Percentiles rank a stretch among this genome's conserved stretches.
These are phyloP conservation scores for Hyles vespertilio DNA, from an alignment of 1,140 invertebrate genomes.

Conservation along the genomic window DNA sequence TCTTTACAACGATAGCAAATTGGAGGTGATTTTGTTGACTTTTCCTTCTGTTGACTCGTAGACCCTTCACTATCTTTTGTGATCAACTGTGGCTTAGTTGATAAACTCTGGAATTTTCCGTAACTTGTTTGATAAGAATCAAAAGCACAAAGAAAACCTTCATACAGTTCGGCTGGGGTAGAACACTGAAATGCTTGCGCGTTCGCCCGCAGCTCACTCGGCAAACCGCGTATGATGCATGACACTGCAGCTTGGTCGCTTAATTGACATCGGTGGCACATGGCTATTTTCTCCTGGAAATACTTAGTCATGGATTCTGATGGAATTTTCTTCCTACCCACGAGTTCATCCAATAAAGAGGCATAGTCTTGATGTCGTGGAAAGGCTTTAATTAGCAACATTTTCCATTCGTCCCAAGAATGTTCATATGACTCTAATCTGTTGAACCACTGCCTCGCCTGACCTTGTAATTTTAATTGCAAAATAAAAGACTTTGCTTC, in stretches of 20 bases:
- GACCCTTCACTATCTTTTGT: neutral
- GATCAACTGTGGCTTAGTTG: neutral
- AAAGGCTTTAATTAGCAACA: conserved; percentile 24
- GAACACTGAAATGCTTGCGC: conserved; percentile 18
- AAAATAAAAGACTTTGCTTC: no score
- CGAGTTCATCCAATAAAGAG: conserved; percentile 23
- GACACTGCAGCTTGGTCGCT: conserved; percentile 13
- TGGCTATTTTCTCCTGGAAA: conserved; percentile 29
- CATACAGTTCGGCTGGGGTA: conserved; percentile 26
- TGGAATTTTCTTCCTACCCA: conserved; percentile 18
- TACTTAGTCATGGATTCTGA: conserved; percentile 37
- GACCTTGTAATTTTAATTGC: no score
- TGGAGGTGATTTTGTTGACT: neutral
- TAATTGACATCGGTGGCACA: conserved; percentile 34
- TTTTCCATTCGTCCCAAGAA: conserved; percentile 33
- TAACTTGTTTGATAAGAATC: conserved; percentile 15
- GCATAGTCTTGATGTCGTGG: conserved; percentile 27
- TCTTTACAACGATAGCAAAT: neutral
- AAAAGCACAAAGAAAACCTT: conserved; percentile 19
- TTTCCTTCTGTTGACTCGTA: neutral
- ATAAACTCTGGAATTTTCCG: neutral
- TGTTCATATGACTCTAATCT: no score
- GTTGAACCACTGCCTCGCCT: no score
- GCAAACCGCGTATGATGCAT: conserved; percentile 33
- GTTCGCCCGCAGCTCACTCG: conserved; percentile 27